A percentile compares a stretch with the other conserved stretches of the same genome.
phyloP scores from a whole-genome alignment of 1,140 invertebrate species.

The Habropoda laboriosa region DNA sequence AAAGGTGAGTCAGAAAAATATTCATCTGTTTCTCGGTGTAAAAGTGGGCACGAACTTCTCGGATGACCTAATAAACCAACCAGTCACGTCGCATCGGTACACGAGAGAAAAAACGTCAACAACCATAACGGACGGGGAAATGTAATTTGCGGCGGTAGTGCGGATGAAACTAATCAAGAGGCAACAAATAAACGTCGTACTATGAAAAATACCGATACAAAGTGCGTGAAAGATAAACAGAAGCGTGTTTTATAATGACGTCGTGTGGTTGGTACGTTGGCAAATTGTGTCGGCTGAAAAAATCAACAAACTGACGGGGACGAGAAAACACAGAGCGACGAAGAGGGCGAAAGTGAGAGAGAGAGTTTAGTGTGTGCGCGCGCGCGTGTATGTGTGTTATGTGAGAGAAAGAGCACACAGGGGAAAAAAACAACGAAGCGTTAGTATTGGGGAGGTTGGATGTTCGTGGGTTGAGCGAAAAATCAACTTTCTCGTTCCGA shows the following conservation, averaged over 20 bases:
- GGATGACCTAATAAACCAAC: too few relatives aligned
- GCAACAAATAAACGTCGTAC: slow-evolving; percentile 42
- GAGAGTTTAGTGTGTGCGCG: too few relatives aligned
- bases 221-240: slow-evolving; percentile 53
- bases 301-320: background rate
- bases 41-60: too few relatives aligned
- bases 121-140: background rate
- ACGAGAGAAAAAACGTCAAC: background rate
- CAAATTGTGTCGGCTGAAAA: slow-evolving; percentile 45
- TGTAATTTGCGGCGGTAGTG: background rate
- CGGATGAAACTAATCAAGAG: background rate
- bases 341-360: background rate
- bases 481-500: slow-evolving; percentile 57
- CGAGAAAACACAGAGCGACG: background rate
- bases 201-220: slow-evolving; percentile 54
- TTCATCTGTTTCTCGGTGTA: too few relatives aligned
- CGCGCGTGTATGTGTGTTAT: too few relatives aligned
- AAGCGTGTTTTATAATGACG: slow-evolving; percentile 48
- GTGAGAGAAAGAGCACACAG: too few relatives aligned
- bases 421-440: background rate
- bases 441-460: slow-evolving; percentile 18
- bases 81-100: too few relatives aligned
- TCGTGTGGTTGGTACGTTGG: slow-evolving; percentile 25
- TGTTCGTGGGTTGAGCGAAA: slow-evolving; percentile 43
- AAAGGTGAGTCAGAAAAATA: too few relatives aligned